phyloP scores from a whole-genome alignment of 2,113 vertebrate genomes.

The Anarhynchus alexandrinus region DNA sequence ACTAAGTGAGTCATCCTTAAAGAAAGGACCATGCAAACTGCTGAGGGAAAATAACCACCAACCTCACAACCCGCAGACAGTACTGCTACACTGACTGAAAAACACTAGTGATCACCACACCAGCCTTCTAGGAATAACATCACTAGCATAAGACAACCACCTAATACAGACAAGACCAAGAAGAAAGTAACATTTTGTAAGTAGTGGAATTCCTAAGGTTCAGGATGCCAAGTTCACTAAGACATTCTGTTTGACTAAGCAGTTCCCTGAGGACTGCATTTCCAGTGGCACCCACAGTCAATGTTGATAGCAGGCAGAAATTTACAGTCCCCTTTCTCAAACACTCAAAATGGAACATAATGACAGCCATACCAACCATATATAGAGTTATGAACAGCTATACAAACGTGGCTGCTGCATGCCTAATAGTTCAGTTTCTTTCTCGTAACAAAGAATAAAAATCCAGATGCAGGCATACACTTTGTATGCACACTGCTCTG shows the following conservation, averaged over 20 bases:
- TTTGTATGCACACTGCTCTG: neutral
- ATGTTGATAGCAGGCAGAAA: fast-evolving
- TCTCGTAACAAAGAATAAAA: neutral
- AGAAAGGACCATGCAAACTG: neutral
- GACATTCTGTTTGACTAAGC: neutral
- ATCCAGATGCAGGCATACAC: neutral
- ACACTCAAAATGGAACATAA: neutral
- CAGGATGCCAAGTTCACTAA: neutral
- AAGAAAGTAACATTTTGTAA: neutral
- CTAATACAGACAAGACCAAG: neutral
- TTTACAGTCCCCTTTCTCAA: neutral
- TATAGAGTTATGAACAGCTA: neutral
- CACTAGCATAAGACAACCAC: neutral
- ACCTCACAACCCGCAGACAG: neutral
- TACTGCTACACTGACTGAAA: neutral
- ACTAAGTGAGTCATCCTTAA: neutral
- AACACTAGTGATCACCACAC: neutral
- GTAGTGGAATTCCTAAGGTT: neutral
- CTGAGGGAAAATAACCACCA: neutral
- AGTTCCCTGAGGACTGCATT: neutral
- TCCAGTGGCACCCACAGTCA: neutral
- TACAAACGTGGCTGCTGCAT: neutral
- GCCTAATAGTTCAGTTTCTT: neutral
- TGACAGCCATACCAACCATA: neutral
- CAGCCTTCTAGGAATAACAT: neutral